phyloP scores from a whole-genome alignment of 2,797 vertebrate species.

The Sebastolobus altivelis region DNA sequence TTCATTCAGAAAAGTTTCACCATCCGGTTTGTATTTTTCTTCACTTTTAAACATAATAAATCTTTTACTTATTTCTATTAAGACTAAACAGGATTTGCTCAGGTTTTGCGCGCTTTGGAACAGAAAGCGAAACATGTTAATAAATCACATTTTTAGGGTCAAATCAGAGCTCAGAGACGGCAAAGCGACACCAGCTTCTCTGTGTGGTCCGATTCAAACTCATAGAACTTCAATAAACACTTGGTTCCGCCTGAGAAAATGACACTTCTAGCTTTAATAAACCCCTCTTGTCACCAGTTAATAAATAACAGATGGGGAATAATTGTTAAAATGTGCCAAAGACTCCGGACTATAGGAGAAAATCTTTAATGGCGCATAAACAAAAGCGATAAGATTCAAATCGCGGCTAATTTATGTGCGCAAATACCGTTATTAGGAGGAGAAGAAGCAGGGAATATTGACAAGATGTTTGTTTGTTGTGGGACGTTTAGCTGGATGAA shows the following conservation, averaged over 20 bases:
- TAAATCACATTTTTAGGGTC: constrained; percentile 46
- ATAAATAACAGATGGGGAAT: constrained; percentile 50
- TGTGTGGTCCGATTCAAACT: constrained; percentile 63
- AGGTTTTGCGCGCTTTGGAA: constrained; percentile 33
- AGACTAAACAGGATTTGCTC: constrained; percentile 7
- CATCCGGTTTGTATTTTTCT: constrained; percentile 1
- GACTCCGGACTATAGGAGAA: constrained; percentile 18
- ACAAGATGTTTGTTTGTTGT: constrained; percentile 29
- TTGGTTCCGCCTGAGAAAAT: constrained; percentile 35
- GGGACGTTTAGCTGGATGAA: neutral
- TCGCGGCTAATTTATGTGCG: constrained; percentile 40
- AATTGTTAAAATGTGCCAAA: constrained; percentile 54
- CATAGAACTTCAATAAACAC: constrained; percentile 56
- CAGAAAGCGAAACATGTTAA: constrained; percentile 21
- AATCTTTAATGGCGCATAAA: constrained; percentile 67
- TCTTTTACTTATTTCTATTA: neutral
- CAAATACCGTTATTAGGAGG: constrained; percentile 41
- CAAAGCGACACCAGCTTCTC: neutral
- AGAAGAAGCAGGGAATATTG: constrained; percentile 15
- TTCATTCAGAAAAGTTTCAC: constrained; percentile 63
- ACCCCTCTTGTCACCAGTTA: constrained; percentile 25
- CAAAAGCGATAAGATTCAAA: constrained; percentile 62
- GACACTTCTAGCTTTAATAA: constrained; percentile 43
- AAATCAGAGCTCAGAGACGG: constrained; percentile 11
- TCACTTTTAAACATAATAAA: constrained; percentile 3